Percentiles rank a stretch among this genome's conserved stretches.
These are phyloP conservation scores for Anastrepha ludens DNA, from an alignment of 1,140 invertebrate species.

Conservation along the genomic window DNA sequence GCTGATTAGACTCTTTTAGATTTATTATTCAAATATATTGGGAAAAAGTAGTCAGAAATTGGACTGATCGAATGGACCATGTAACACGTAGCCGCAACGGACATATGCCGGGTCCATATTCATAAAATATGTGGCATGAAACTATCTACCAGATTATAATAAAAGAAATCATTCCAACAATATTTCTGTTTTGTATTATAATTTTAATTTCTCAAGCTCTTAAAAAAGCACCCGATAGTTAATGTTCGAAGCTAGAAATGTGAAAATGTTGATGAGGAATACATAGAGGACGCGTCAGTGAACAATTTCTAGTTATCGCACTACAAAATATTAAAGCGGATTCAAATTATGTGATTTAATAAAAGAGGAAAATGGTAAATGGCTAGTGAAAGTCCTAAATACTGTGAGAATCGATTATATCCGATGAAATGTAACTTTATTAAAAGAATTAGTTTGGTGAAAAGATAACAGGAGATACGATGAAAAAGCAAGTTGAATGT, in stretches of 20 bases:
- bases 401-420: background rate
- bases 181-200: no score
- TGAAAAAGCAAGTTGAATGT: background rate
- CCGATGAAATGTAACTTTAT: slow-evolving; percentile 2
- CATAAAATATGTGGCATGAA: no score
- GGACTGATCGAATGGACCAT: no score
- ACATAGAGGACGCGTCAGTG: background rate
- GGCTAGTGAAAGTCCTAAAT: background rate
- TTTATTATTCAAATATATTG: no score
- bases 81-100: no score
- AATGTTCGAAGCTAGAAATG: background rate
- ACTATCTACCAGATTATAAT: no score
- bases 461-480: background rate
- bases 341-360: background rate
- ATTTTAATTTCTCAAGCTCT: no score
- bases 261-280: background rate
- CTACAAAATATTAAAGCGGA: background rate
- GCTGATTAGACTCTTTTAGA: no score
- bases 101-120: no score
- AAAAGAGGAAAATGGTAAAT: slow-evolving; percentile 13
- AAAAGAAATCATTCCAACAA: no score
- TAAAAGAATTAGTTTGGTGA: background rate
- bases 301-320: slow-evolving; percentile 1
- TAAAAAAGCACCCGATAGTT: no score
- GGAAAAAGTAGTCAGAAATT: no score